phyloP scores from a whole-genome alignment of 2,797 vertebrate genomes.

The Hippocampus kuda region DNA sequence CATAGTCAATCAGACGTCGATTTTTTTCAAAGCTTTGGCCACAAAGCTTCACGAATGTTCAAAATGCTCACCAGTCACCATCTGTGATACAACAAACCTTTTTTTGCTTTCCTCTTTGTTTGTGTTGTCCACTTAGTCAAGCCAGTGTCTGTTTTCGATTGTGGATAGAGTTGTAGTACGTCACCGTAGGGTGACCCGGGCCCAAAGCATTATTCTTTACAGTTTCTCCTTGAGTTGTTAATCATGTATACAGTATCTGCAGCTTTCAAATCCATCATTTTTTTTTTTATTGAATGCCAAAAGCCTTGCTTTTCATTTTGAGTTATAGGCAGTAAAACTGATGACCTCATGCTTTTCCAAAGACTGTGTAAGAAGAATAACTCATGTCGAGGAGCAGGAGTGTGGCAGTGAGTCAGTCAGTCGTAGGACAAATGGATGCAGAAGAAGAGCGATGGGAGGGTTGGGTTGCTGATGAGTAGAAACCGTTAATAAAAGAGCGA shows the following conservation, averaged over 20 bases:
- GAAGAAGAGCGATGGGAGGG: slow-evolving; percentile 6
- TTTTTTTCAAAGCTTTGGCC: no score
- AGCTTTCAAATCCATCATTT: neutral
- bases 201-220: neutral
- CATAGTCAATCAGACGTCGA: no score
- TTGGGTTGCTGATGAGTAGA: neutral
- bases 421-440: slow-evolving; percentile 30
- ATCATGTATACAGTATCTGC: neutral
- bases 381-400: slow-evolving; percentile 39
- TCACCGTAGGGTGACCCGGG: no score
- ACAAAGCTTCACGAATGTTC: no score
- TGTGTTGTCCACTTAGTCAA: no score
- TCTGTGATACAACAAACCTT: no score
- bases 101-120: no score
- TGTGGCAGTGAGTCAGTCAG: slow-evolving; percentile 28
- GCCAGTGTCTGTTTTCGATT: no score
- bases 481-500: slow-evolving; percentile 11
- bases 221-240: neutral
- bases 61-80: no score
- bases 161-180: no score
- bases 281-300: slow-evolving; percentile 19
- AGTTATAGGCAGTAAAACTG: slow-evolving; percentile 47
- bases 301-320: slow-evolving; percentile 37
- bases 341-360: slow-evolving; percentile 57
- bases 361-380: slow-evolving; percentile 40